Evolutionary conservation across 2,797 vertebrate genomes (phyloP).

Genomic region (Harpagifer antarcticus): DNA sequence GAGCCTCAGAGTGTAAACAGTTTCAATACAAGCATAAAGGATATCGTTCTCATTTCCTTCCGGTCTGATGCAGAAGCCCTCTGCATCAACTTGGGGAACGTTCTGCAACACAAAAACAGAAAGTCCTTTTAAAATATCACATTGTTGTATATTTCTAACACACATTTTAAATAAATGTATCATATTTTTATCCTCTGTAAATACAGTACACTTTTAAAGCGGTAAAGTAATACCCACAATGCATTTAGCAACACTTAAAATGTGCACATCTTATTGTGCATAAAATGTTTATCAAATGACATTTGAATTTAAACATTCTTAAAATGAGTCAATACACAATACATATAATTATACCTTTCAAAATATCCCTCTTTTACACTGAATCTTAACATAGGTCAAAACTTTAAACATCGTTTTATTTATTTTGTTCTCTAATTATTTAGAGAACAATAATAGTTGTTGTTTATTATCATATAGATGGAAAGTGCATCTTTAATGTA

Average conservation of each 20-base stretch:
- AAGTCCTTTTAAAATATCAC: not conserved
- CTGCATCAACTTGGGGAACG: constrained; percentile 94
- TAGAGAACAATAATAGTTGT: too few species aligned
- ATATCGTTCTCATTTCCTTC: constrained; percentile 95
- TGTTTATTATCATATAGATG: not conserved
- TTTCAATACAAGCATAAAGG: constrained; percentile 77
- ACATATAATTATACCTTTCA: too few species aligned
- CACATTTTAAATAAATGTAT: not conserved
- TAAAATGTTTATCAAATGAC: not conserved
- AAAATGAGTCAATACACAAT: not conserved
- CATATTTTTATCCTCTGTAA: not conserved
- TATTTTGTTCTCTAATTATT: not conserved
- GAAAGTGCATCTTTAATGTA: not conserved
- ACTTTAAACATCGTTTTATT: not conserved
- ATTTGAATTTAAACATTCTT: not conserved
- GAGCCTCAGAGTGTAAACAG: not conserved
- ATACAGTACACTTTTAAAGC: not conserved
- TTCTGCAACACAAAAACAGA: constrained; percentile 83
- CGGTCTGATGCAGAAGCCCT: constrained; percentile 97
- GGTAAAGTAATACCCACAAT: not conserved
- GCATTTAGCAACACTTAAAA: not conserved
- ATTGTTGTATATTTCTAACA: not conserved
- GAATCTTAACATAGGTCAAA: not conserved
- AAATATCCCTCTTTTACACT: not conserved
- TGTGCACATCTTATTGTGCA: not conserved